Percentiles rank a stretch among this genome's conserved stretches.
Conservation (phyloP, 2,888 invertebrate species). For the Mythimna vitellina region DNA sequence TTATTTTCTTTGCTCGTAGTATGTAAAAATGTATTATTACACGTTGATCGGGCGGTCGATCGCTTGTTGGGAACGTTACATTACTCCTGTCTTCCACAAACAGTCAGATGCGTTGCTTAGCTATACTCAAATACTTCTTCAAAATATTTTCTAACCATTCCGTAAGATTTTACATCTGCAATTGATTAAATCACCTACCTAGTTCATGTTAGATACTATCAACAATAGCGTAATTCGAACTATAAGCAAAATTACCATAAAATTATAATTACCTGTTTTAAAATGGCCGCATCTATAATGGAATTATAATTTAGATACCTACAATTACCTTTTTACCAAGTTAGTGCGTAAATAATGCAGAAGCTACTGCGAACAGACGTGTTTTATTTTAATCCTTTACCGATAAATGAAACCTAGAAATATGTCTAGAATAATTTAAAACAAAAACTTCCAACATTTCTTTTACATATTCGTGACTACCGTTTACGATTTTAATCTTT, state of each 20-base stretch:
- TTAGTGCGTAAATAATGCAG: conserved; percentile 45
- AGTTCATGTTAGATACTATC: neutral
- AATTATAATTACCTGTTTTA: conserved; percentile 29
- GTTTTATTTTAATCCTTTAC: conserved; percentile 38
- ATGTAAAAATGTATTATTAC: conserved; percentile 80
- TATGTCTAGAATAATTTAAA: conserved; percentile 22
- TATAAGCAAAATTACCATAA: conserved; percentile 7
- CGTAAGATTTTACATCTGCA: neutral
- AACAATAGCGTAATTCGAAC: conserved; percentile 3
- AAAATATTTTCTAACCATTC: neutral
- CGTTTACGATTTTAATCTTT: conserved; percentile 37
- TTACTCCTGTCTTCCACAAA: conserved; percentile 64
- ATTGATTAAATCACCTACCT: neutral
- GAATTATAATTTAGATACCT: conserved; percentile 27
- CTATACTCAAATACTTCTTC: neutral
- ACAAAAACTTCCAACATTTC: conserved; percentile 26
- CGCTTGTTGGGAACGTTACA: conserved; percentile 72
- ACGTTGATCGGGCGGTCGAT: conserved; percentile 74
- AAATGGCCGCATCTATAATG: conserved; percentile 21
- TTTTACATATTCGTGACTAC: conserved; percentile 46
- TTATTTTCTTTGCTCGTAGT: conserved; percentile 70
- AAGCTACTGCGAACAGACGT: conserved; percentile 23
- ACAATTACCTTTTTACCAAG: conserved; percentile 1
- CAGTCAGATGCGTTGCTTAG: conserved; percentile 30
- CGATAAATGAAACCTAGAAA: conserved; percentile 30